Evolutionary conservation across 2,888 invertebrate genomes (phyloP).

Genomic region (Chloroclysta siterata): DNA sequence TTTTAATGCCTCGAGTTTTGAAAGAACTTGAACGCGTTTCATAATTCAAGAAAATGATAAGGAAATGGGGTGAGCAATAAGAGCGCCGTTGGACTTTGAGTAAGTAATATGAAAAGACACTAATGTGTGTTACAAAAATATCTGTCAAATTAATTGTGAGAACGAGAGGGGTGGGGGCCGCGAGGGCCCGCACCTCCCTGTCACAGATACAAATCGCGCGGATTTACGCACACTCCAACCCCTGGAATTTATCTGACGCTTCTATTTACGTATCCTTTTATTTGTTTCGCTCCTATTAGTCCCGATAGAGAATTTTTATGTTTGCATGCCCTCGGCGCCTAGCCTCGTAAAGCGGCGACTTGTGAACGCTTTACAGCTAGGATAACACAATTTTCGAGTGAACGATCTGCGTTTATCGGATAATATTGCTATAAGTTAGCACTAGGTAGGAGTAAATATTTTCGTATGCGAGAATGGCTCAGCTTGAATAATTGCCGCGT

Average conservation of each 20-base stretch:
- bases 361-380: conserved; percentile 78
- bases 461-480: conserved; percentile 66
- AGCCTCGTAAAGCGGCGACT: conserved; percentile 82
- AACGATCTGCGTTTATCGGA: conserved; percentile 78
- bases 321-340: conserved; percentile 78
- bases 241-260: conserved; percentile 83
- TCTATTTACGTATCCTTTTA: conserved; percentile 85
- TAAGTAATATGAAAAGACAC: conserved; percentile 41
- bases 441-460: conserved; percentile 73
- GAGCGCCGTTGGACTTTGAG: conserved; percentile 23
- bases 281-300: conserved; percentile 84
- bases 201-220: conserved; percentile 85
- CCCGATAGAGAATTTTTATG: conserved; percentile 85
- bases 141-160: conserved; percentile 78
- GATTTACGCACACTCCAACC: conserved; percentile 84
- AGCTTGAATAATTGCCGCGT: conserved; percentile 74
- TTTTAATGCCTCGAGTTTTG: not conserved
- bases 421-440: conserved; percentile 78
- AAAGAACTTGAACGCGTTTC: conserved; percentile 22
- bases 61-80: conserved; percentile 33
- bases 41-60: conserved; percentile 29
- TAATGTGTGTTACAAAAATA: conserved; percentile 57
- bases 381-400: conserved; percentile 78
- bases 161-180: conserved; percentile 49
- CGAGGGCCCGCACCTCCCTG: conserved; percentile 69